phyloP scores from a whole-genome alignment of 2,113 vertebrate genomes.

The Bolborhynchus lineola region DNA sequence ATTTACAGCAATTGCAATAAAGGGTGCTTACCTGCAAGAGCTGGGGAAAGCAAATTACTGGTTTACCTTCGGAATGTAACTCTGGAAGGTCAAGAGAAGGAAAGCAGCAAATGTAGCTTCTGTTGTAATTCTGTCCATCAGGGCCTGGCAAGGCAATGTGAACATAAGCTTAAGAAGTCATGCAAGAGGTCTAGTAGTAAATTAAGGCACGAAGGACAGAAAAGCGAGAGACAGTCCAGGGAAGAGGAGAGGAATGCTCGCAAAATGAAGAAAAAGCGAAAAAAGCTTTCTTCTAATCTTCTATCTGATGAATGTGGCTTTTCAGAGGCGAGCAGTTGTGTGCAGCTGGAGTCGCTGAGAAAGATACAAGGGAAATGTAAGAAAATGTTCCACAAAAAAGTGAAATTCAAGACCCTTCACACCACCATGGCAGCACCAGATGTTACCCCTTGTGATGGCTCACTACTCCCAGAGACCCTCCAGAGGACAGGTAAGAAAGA shows the following conservation, averaged over 20 bases:
- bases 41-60: not conserved
- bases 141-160: slow-evolving; percentile 10
- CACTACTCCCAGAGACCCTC: not conserved
- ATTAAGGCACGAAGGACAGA: slow-evolving; percentile 30
- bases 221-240: slow-evolving; percentile 11
- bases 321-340: slow-evolving; percentile 4
- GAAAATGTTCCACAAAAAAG: slow-evolving; percentile 33
- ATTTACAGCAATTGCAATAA: not conserved
- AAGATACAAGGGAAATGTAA: slow-evolving; percentile 55
- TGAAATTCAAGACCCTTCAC: slow-evolving; percentile 21
- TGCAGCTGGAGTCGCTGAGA: not conserved
- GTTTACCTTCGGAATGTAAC: slow-evolving; percentile 32
- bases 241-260: slow-evolving; percentile 21
- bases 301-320: slow-evolving; percentile 34
- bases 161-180: not conserved
- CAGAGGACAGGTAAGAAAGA: slow-evolving; percentile 31
- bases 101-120: slow-evolving; percentile 27
- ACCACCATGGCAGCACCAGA: not conserved
- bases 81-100: slow-evolving; percentile 20
- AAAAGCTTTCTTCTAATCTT: not conserved
- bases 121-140: slow-evolving; percentile 33
- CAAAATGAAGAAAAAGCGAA: slow-evolving; percentile 55
- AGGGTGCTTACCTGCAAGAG: not conserved
- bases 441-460: not conserved
- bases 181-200: slow-evolving; percentile 57